Evolutionary conservation across 2,888 invertebrate genomes (phyloP).

Genomic region (Epinotia demarniana): DNA sequence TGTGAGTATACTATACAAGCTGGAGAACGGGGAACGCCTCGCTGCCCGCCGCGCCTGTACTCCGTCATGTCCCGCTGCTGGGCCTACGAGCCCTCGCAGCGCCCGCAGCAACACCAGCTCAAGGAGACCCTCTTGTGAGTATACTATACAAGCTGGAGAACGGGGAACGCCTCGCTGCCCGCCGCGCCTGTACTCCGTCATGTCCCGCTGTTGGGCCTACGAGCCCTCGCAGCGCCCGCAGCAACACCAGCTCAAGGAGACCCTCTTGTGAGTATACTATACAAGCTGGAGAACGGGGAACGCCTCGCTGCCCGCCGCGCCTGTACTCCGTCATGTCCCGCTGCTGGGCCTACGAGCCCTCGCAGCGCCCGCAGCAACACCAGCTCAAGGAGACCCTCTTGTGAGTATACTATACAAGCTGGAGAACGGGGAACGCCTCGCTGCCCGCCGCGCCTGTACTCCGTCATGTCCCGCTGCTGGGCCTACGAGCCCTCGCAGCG

Average conservation of each 20-base stretch:
- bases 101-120: conserved; percentile 95
- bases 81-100: conserved; percentile 97
- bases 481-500: conserved; percentile 97
- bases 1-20: conserved; percentile 85
- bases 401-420: conserved; percentile 86
- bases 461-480: conserved; percentile 98
- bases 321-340: conserved; percentile 98
- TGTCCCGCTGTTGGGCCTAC: conserved; percentile 99
- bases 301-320: conserved; percentile 97
- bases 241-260: conserved; percentile 95
- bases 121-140: conserved; percentile 94
- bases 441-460: conserved; percentile 98
- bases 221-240: conserved; percentile 97
- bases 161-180: conserved; percentile 99
- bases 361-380: conserved; percentile 95
- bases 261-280: conserved; percentile 88
- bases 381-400: conserved; percentile 95
- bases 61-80: conserved; percentile 98
- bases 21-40: conserved; percentile 98
- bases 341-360: conserved; percentile 99
- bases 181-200: conserved; percentile 95
- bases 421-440: conserved; percentile 97
- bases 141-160: conserved; percentile 88
- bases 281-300: conserved; percentile 95
- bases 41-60: conserved; percentile 98